A percentile compares a stretch with the other conserved stretches of the same genome.
Evolutionary conservation across 1,140 invertebrate species (phyloP).

Genomic region (Drosophila nigrodunni): DNA sequence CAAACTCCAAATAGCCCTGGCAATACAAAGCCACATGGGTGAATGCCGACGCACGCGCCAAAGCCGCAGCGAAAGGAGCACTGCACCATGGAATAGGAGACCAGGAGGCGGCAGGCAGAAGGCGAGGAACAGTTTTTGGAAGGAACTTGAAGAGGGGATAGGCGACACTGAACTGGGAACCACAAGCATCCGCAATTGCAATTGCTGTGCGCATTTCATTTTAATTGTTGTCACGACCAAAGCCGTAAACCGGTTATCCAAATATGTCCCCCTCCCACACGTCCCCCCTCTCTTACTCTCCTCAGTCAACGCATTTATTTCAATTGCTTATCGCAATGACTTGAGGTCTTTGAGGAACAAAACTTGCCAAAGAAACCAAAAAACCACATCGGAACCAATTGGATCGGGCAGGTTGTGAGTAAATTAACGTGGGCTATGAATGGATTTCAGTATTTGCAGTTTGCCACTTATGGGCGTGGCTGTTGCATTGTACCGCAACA

Average conservation of each 20-base stretch:
- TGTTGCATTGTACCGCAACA: slow-evolving; percentile 4
- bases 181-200: slow-evolving; percentile 68
- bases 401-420: slow-evolving; percentile 44
- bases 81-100: background rate
- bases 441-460: background rate
- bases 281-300: background rate
- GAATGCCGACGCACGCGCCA: slow-evolving; percentile 70
- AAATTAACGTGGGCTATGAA: slow-evolving; percentile 36
- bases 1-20: slow-evolving; percentile 62
- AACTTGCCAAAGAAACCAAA: slow-evolving; percentile 48
- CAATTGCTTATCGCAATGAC: slow-evolving; percentile 59
- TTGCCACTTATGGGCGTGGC: slow-evolving; percentile 18
- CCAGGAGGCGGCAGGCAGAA: too few species aligned
- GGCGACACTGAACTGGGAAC: background rate
- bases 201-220: slow-evolving; percentile 69
- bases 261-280: slow-evolving; percentile 28
- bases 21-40: slow-evolving; percentile 5
- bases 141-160: too few species aligned
- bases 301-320: slow-evolving; percentile 14
- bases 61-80: slow-evolving; percentile 64
- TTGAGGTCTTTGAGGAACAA: slow-evolving; percentile 10
- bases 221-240: slow-evolving; percentile 64
- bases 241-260: slow-evolving; percentile 29
- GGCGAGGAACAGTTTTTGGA: too few species aligned
- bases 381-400: background rate